These are phyloP conservation scores for Tetramorium parvispinum DNA, from an alignment of 1,140 invertebrate genomes.

Conservation along the genomic window DNA sequence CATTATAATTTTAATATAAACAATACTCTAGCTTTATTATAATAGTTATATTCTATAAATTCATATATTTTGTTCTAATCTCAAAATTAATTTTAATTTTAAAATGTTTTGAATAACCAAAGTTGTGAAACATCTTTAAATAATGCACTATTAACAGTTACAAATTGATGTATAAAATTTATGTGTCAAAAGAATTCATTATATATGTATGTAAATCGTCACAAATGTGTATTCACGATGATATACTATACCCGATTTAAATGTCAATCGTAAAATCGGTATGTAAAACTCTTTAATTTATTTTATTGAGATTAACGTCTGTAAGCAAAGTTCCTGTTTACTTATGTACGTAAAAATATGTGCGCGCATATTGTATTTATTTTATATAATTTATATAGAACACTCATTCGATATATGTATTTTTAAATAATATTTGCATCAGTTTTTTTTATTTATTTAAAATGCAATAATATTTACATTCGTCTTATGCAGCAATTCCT, in stretches of 20 bases:
- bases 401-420: background rate
- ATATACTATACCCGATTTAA: background rate
- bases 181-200: too few species aligned
- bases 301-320: background rate
- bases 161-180: background rate
- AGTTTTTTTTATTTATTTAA: slow-evolving; percentile 41
- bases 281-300: background rate
- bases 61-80: background rate
- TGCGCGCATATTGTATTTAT: background rate
- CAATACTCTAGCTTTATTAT: background rate
- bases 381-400: slow-evolving; percentile 24
- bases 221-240: background rate
- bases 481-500: slow-evolving; percentile 32
- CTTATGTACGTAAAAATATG: slow-evolving; percentile 24
- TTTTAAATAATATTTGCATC: slow-evolving; percentile 41
- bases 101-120: background rate
- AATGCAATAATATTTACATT: slow-evolving; percentile 43
- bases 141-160: background rate
- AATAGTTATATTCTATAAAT: background rate
- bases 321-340: slow-evolving; percentile 21
- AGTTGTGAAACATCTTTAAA: background rate
- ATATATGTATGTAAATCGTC: background rate
- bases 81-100: too few species aligned
- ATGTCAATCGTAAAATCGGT: background rate
- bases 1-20: background rate